Evolutionary conservation across 2,113 vertebrate species (phyloP), one percentile per base, ranked within the genome.

Genomic region (Zingel zingel): DNA sequence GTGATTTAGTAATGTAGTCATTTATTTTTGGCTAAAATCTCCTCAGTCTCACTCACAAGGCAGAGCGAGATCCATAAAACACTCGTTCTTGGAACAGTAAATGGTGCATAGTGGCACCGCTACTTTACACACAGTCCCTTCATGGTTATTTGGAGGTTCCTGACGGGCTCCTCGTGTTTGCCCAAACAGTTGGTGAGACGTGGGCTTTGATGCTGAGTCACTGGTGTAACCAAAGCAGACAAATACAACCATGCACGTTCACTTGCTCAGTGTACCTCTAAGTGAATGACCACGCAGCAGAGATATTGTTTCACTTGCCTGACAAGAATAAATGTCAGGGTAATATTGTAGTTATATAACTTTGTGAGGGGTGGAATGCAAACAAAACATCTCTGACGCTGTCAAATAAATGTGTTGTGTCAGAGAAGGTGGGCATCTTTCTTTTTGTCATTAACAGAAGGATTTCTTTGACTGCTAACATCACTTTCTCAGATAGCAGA

Each of bases 131-230:
- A 62, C 65, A 54, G 67, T 57, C 74, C 69, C 74, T 69, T 67
- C 68, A 64, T 74, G 79, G 76, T 43, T 67, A 58, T 75, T 67
- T 16, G 8, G 62, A 74, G 58, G 74, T 61, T 68, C 70, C 74
- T 72, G 25, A 65, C 21, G n/a, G 74, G 69, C 79, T 82, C 63
- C 59, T 47, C 16, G 21, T 74, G 70, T 65, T 89, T 79, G 65
- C 50, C 51, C 76, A 85, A 83, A 82, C 82, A 80, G 71, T 84
- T 82, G 85, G 85, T 77, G 63, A 62, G 57, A 74, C 23, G 71
- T 89, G 76, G 79, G 82, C 85, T 61, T 68, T 53, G 76, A 68
- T 21, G 67, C 76, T 76, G 79, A 89, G 72, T 89, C 88, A 81
- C 58, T 8, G 51, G 47, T 65, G 57, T 50, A 86, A 86, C 74